Evolutionary conservation across 2,113 vertebrate species (phyloP), one percentile per base, ranked within the genome.

Genomic region (Eudyptes chrysolophus): DNA sequence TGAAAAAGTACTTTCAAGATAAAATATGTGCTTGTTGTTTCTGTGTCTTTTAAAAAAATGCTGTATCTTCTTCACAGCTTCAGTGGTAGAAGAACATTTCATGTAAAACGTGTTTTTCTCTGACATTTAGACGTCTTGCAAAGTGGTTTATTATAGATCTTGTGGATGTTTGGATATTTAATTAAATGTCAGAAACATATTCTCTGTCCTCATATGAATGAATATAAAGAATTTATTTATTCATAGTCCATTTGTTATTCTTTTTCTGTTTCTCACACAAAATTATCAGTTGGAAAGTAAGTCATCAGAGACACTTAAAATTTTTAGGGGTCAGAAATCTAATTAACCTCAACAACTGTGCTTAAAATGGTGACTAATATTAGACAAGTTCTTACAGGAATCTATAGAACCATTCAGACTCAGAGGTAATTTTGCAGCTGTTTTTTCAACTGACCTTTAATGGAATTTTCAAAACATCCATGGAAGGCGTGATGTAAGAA

Each of bases 121-220:
- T 98, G 97, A 97, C 97, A 98, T 98, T 98, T 97, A 97, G 92
- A 97, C 40, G 93, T 95, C 97, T 97, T 89, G 92, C 96, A 94
- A 97, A 98, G 95, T 96, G 96, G 97, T 97, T 98, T 98, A 98
- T 98, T 98, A 97, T 90, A 97, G 97, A 96, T 96, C 93, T 96
- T 88, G 74, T 97, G 98, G 98, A 98, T 97, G 25, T 97, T 97
- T 97, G 92, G 97, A 87, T 98, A 97, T 98, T 98, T 98, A 98
- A 98, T 98, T 98, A 98, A 98, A 97, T 97, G 97, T 97, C 97
- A 97, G 96, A 97, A 97, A 94, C 95, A 94, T 93, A 97, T 96
- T 97, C 96, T 97, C 89, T 75, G 77, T 68, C 66, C 97, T 89
- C 91, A 24, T 94, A 88, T 84, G 97, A 94, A 97, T 87, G 81